Evolutionary conservation across 2,113 vertebrate genomes (phyloP).

Genomic region (Otocyon megalotis): DNA sequence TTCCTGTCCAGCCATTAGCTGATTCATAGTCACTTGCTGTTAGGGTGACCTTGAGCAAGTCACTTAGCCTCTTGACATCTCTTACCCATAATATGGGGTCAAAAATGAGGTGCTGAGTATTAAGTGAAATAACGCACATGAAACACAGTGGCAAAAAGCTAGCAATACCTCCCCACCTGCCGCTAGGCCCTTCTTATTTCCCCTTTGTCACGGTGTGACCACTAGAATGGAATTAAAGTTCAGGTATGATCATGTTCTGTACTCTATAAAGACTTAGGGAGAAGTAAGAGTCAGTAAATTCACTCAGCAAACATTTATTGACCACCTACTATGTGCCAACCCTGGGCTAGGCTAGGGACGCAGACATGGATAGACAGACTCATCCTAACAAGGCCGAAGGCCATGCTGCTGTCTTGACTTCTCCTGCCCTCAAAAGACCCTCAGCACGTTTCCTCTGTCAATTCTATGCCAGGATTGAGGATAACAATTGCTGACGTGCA

Average conservation of each 20-base stretch:
- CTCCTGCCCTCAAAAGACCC: neutral
- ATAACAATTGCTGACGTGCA: neutral
- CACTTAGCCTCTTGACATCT: neutral
- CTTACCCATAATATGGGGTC: neutral
- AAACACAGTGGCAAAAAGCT: neutral
- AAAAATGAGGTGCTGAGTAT: neutral
- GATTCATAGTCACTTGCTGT: neutral
- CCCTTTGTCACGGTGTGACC: neutral
- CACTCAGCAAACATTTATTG: neutral
- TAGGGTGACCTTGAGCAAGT: neutral
- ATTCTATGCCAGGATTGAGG: neutral
- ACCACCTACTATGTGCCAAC: neutral
- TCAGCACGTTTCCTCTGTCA: neutral
- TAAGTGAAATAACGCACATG: neutral
- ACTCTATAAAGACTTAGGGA: neutral
- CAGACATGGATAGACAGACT: neutral
- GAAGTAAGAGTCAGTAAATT: neutral
- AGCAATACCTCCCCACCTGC: neutral
- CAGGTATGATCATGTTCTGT: neutral
- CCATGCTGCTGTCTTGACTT: neutral
- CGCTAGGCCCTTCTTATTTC: neutral
- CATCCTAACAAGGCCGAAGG: neutral
- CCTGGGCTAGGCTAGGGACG: neutral
- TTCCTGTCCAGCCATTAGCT: neutral
- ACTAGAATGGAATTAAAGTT: neutral